These are phyloP conservation scores for Tanaodytes sp. DNA, from an alignment of 2,888 invertebrate genomes.

Conservation along the genomic window DNA sequence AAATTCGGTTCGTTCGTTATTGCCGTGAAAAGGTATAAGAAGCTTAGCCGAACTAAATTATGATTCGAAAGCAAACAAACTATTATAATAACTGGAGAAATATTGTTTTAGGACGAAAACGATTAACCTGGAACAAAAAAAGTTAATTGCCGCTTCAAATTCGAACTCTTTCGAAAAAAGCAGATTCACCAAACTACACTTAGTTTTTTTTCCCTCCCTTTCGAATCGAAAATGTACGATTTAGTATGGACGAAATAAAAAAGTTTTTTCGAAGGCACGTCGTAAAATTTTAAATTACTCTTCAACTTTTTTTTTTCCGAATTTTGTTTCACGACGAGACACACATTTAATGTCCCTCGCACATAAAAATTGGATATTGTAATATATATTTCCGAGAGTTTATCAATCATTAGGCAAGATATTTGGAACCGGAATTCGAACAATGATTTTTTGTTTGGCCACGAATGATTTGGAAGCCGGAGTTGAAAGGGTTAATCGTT, in stretches of 20 bases:
- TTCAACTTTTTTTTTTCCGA: too few relatives aligned
- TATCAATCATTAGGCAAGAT: background rate
- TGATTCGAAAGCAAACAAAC: conserved; percentile 18
- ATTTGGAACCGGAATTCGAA: background rate
- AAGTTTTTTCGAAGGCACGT: too few relatives aligned
- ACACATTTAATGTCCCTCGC: too few relatives aligned
- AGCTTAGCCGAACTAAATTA: conserved; percentile 14
- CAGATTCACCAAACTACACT: too few relatives aligned
- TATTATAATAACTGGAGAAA: background rate
- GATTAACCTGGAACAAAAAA: conserved; percentile 8
- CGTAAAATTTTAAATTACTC: too few relatives aligned
- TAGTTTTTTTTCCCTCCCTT: too few relatives aligned
- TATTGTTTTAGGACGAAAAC: conserved; percentile 25
- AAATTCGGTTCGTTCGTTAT: background rate
- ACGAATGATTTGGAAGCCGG: background rate
- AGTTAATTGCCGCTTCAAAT: conserved; percentile 11
- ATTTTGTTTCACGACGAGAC: too few relatives aligned
- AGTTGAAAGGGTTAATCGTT: background rate
- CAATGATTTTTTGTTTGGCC: too few relatives aligned
- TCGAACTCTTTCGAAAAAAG: too few relatives aligned
- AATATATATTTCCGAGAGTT: background rate
- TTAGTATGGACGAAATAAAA: too few relatives aligned
- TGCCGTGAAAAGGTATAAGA: conserved; percentile 22
- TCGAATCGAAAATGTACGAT: too few relatives aligned
- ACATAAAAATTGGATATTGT: too few relatives aligned